Conservation (phyloP, 2,797 vertebrate genomes). For the Heteromormyrus szaboi region DNA sequence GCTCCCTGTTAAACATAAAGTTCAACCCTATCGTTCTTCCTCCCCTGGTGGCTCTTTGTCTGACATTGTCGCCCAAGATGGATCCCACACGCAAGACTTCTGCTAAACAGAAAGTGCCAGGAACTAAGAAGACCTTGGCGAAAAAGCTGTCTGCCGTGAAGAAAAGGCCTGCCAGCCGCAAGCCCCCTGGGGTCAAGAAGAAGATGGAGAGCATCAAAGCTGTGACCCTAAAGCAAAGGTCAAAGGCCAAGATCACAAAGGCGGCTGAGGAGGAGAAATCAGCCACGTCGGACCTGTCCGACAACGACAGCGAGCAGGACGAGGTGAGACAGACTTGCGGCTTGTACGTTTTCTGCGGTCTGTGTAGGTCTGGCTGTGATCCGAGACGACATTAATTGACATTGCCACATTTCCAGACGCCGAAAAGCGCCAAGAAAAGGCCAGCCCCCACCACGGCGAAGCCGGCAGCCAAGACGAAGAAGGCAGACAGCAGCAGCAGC, state of each 20-base stretch:
- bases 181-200: neutral
- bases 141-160: neutral
- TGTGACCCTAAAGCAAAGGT: slow-evolving; percentile 34
- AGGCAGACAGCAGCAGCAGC: slow-evolving; percentile 96
- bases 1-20: neutral
- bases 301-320: slow-evolving; percentile 37
- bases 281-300: slow-evolving; percentile 39
- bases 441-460: slow-evolving; percentile 41
- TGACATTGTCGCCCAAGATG: slow-evolving; percentile 22
- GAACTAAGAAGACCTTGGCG: slow-evolving; percentile 32
- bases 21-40: neutral
- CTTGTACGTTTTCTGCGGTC: neutral
- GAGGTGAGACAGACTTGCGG: slow-evolving; percentile 30
- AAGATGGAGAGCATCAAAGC: slow-evolving; percentile 30
- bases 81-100: slow-evolving; percentile 31
- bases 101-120: slow-evolving; percentile 14
- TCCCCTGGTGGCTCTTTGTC: neutral
- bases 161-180: neutral
- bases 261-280: slow-evolving; percentile 30
- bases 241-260: slow-evolving; percentile 42
- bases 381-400: neutral
- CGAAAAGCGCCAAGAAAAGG: slow-evolving; percentile 75
- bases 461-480: slow-evolving; percentile 77
- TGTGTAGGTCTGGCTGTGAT: neutral
- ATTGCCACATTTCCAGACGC: slow-evolving; percentile 52